Base-by-base conservation (phyloP, 2,113 vertebrate species). In the Sciurus niger region DNA sequence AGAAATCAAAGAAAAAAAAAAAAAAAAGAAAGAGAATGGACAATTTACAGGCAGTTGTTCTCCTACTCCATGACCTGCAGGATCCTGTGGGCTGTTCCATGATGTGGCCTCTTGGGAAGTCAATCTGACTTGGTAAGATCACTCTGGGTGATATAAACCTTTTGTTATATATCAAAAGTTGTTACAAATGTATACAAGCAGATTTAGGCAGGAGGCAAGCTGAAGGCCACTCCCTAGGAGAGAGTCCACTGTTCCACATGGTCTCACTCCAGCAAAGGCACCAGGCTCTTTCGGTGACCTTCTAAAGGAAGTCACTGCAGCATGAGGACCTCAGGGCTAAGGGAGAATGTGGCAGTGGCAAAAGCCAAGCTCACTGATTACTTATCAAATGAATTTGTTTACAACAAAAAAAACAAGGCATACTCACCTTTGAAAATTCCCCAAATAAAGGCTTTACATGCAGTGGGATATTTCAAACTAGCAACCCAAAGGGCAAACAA, bases 381-480 rank as follows among this genome's bases (percentile, higher is more conserved):
- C 55, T 53, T n/a, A 70, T 53, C 84, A 60, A 51, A 28, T 37
- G 40, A 80, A 34, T 82, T 46, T 74, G 28, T 55, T 96, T 60
- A 91, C 83, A 86, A 34, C 25, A 28, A 67, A 22, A 58, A 58
- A 58, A 30, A 43, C 72, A 32, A 46, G 37, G 46, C 32, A 13
- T 48, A 74, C 37, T 95, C 51, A 72, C 86, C 43, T 67, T 51
- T 30, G 79, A 70, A 80, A 40, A 34, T 28, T 25, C 70, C 65
- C 30, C 34, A 34, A 8, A 37, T 28, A 60, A 73, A 92, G 63
- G 53, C 51, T 77, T 85, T 84, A 37, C 58, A 20, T 46, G 46
- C 51, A 93, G 30, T 78, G 7, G 18, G 30, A 1, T 30, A n/a
- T 92, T 82, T 92, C 60, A 90, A 79, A 77, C 16, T 84, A 93